Evolutionary conservation across 1,140 invertebrate species (phyloP), one percentile per base, ranked within the genome.

Genomic region (Camponotus vicinus): DNA sequence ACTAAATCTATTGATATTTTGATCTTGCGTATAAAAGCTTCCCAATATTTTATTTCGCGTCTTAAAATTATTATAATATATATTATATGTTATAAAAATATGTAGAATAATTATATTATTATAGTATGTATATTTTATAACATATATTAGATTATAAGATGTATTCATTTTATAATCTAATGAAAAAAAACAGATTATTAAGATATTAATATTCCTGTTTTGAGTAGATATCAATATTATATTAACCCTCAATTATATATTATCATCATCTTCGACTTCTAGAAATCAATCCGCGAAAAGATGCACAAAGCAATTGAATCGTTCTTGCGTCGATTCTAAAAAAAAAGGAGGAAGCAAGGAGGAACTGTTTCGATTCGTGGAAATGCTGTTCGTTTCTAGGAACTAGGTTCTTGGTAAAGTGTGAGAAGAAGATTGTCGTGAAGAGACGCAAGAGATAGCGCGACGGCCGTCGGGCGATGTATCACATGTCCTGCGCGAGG

Each of bases 321-420:
- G 45, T 78, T 85, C 45, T 64, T 52, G 9, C 21, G 45, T 32
- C 3, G 71, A 77, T 76, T 42, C 34, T 5, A 64, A 13, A 42
- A 76, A 85, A 66, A 77, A 45, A 11, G 11, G 15, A 52, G 0
- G 9, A 18, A 15, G 11, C 40, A 61, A n/a, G n/a, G 45, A 78
- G 18, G 42, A 32, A 85, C 45, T 42, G 80, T 55, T 37, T n/a
- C 55, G 69, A 75, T 87, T 82, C 42, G 61, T 32, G 21, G 4
- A 57, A 37, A 9, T 52, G 52, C n/a, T 27, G 34, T n/a, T 73
- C 69, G 82, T 95, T 94, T 94, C 94, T 93, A 94, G 92, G 92
- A 93, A 94, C 94, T 27, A 27, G 92, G 93, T 89, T 40, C 37
- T 40, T 18, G 49, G 90, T 64, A 71, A 83, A 79, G 78, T 76